phyloP scores from a whole-genome alignment of 2,113 vertebrate species.

The Engraulis encrasicolus region DNA sequence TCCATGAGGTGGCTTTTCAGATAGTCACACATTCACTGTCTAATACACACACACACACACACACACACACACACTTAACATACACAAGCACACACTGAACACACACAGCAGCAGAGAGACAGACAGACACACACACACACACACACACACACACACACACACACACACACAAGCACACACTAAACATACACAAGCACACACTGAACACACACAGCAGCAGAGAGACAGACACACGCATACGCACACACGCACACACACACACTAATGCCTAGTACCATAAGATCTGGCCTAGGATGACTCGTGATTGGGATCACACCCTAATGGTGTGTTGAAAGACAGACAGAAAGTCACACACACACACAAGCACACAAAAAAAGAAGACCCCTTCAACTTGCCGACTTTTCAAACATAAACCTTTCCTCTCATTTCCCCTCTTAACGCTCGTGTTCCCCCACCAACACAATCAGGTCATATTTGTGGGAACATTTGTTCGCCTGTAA shows the following conservation, averaged over 20 bases:
- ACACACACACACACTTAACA: conserved; percentile 33
- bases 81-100: no score
- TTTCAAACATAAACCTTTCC: conserved; percentile 67
- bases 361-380: conserved; percentile 61
- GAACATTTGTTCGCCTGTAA: conserved; percentile 81
- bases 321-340: conserved; percentile 68
- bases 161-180: no score
- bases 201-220: no score
- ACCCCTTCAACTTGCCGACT: neutral
- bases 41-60: conserved; percentile 18
- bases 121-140: no score
- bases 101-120: no score
- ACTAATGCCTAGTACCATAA: neutral
- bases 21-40: conserved; percentile 31
- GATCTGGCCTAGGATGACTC: conserved; percentile 57
- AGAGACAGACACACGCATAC: no score
- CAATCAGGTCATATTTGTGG: conserved; percentile 79
- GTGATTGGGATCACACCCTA: conserved; percentile 71
- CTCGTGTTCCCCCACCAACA: conserved; percentile 76
- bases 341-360: conserved; percentile 56
- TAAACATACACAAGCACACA: no score
- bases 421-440: conserved; percentile 67
- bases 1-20: conserved; percentile 39
- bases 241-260: conserved; percentile 33
- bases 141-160: no score